Percentiles rank a stretch among this genome's conserved stretches.
Evolutionary conservation across 1,140 invertebrate species (phyloP).

Genomic region (Phocides pigmalion): DNA sequence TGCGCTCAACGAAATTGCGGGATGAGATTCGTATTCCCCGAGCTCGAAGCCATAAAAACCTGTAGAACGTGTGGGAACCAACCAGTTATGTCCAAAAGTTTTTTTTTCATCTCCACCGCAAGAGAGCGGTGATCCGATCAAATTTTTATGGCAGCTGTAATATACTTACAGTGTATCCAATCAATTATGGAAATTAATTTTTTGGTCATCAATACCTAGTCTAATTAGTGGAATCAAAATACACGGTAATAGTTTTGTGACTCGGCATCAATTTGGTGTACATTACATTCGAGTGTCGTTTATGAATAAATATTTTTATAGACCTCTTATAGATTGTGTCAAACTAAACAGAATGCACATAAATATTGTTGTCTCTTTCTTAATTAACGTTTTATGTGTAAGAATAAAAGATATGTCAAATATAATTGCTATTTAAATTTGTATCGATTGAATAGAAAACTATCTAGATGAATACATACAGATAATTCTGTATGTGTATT

Average conservation of each 20-base stretch:
- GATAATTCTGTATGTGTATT: too few species aligned
- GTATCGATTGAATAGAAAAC: too few species aligned
- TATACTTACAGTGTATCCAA: conserved; percentile 29
- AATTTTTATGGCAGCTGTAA: conserved; percentile 51
- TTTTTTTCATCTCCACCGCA: conserved; percentile 40
- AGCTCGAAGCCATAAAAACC: conserved; percentile 47
- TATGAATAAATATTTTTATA: neutral
- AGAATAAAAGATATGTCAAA: too few species aligned
- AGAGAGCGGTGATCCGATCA: conserved; percentile 47
- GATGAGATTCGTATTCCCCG: conserved; percentile 34
- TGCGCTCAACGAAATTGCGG: conserved; percentile 50
- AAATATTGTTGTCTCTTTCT: neutral
- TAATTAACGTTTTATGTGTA: neutral
- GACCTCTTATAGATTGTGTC: too few species aligned
- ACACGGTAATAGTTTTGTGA: conserved; percentile 11
- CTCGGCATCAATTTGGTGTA: conserved; percentile 8
- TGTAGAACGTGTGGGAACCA: conserved; percentile 47
- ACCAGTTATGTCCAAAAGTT: conserved; percentile 39
- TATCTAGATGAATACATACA: too few species aligned
- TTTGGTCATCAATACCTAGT: conserved; percentile 15
- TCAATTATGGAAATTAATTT: conserved; percentile 33
- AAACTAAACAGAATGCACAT: too few species aligned
- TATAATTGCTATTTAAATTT: too few species aligned
- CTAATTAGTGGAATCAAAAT: conserved; percentile 8
- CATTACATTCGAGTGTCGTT: neutral